These are phyloP conservation scores for Ectemnius lituratus DNA, from an alignment of 2,888 invertebrate genomes.

Conservation along the genomic window DNA sequence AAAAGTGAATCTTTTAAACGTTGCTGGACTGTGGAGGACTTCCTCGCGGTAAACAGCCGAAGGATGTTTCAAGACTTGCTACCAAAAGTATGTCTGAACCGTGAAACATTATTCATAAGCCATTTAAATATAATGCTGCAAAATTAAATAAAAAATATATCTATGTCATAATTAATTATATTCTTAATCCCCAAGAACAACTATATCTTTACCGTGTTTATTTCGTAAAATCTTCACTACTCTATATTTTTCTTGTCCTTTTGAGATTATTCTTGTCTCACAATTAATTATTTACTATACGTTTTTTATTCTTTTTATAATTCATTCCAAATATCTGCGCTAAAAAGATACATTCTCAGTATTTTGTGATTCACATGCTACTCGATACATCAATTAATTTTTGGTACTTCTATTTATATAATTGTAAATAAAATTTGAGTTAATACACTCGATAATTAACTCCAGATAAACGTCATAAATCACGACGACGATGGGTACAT, in stretches of 20 bases:
- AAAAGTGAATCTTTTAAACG: conserved; percentile 61
- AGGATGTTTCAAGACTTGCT: conserved; percentile 71
- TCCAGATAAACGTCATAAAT: conserved; percentile 65
- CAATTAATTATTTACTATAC: background rate
- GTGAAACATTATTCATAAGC: background rate
- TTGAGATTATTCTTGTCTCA: background rate
- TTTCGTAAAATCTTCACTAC: too few species aligned
- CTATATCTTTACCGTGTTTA: background rate
- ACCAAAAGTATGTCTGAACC: conserved; percentile 63
- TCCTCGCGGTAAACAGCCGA: conserved; percentile 67
- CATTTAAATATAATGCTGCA: too few species aligned
- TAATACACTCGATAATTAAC: background rate
- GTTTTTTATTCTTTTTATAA: too few species aligned
- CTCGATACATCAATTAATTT: background rate
- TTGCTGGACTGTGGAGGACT: conserved; percentile 72
- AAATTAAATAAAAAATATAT: background rate
- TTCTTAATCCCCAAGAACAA: conserved; percentile 16
- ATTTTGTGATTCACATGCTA: too few species aligned
- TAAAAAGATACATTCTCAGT: too few species aligned
- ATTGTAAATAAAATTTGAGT: background rate
- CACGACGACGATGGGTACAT: conserved; percentile 69
- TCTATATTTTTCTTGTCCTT: too few species aligned
- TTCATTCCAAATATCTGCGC: too few species aligned
- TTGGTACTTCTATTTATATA: background rate
- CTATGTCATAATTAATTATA: conserved; percentile 1